Evolutionary conservation across 2,888 invertebrate species (phyloP).

Genomic region (Minunthozetes semirufus): DNA sequence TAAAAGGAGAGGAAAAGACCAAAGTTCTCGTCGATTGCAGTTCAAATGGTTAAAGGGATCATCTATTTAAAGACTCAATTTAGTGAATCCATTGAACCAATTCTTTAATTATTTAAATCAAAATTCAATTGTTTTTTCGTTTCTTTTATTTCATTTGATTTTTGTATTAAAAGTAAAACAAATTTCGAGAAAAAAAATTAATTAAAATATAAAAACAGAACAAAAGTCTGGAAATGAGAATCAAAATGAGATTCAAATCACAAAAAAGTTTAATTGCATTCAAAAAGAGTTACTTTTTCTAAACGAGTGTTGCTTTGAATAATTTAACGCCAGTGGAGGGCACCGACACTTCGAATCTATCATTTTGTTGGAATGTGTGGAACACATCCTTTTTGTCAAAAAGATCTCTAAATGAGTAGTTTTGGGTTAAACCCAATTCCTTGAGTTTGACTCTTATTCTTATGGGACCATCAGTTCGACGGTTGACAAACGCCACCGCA

Average conservation of each 20-base stretch:
- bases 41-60: too few relatives aligned
- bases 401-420: conserved; percentile 17
- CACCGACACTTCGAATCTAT: neutral
- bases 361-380: neutral
- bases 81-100: too few relatives aligned
- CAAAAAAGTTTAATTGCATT: neutral
- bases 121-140: too few relatives aligned
- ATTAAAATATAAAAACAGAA: too few relatives aligned
- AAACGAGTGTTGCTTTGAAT: conserved; percentile 43
- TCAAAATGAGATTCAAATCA: too few relatives aligned
- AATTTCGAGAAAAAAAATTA: too few relatives aligned
- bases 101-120: too few relatives aligned
- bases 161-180: neutral
- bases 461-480: conserved; percentile 3
- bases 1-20: too few relatives aligned
- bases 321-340: neutral
- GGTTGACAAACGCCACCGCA: conserved; percentile 39
- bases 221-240: too few relatives aligned
- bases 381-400: conserved; percentile 17
- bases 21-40: too few relatives aligned
- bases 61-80: too few relatives aligned
- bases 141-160: neutral
- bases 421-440: conserved; percentile 37
- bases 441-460: conserved; percentile 12
- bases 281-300: neutral